Base-by-base conservation (phyloP, 2,113 vertebrate species). In the Meriones unguiculatus region DNA sequence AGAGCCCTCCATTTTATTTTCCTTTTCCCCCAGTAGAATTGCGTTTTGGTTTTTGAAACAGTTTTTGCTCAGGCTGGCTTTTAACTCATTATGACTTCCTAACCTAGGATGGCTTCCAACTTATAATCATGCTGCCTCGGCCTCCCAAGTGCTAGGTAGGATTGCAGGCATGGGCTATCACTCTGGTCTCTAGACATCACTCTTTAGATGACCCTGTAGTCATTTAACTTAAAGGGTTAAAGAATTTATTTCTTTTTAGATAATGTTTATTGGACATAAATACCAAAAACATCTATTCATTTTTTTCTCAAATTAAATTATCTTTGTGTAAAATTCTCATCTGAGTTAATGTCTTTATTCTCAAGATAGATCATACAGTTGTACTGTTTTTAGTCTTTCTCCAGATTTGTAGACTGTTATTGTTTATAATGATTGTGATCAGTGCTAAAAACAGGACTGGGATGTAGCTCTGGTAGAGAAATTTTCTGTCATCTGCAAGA, bases 161-260 rank as follows among this genome's bases (percentile, higher is more conserved):
- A 88, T 20, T 72, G 20, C 35, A 57, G 22, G 50, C 22, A 11
- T 73, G 14, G 7, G 8, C 67, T 14, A 11, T 35, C 12, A 28
- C 35, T 38, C 52, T 38, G 52, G 14, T 54, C 35, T 73, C 0
- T 57, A 62, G 46, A 72, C 87, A 22, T 70, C 32, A 70, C 22
- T 94, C 95, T 88, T 65, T 80, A 91, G 88, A 77, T 94, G 28
- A 95, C 35, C 73, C 93, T 98, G 77, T 46, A 82, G 46, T 75
- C 28, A 32, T 38, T 96, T 84, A 75, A 38, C 86, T 25, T 97
- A 59, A 50, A 17, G 57, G 20, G 70, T 90, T 95, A 89, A 91
- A 93, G 22, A 17, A 62, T 89, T 85, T 95, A 41, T 96, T 90
- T 82, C 12, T 2, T 67, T 91, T 93, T 64, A 76, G 77, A 24